Base-by-base conservation (phyloP, 2,888 invertebrate species). In the Pegoplata infirma region DNA sequence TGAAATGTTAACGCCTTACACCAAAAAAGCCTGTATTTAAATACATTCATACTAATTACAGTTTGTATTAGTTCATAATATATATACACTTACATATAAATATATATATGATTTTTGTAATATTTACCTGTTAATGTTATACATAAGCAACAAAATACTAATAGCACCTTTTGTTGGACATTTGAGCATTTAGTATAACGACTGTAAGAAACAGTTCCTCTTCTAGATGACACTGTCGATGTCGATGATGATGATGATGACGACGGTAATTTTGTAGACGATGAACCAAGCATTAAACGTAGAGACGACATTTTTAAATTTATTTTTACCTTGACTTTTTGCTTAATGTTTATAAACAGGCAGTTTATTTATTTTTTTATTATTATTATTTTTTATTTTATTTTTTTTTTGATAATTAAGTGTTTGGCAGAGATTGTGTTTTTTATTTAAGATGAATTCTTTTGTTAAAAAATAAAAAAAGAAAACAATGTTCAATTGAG, bases 91-190 rank as follows among this genome's bases (percentile, higher is more conserved):
- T 47, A 5, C 4, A 47, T 8, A 46, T 7, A 19, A 14, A 2
- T n/a, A 23, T 19, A 21, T 23, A 4, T 21, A 40, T 16, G 5
- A 23, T 44, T n/a, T 44, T 32, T 44, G 14, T n/a, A 14, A 12
- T 61, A 79, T 66, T 71, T 47, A 79, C 78, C 66, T 5, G 56
- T 47, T 36, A 79, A 61, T 67, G 59, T 23, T 3, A 77, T 32
- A 10, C 69, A 79, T 14, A 74, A 47, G 61, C 69, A 79, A 36
- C 36, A 71, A n/a, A 75, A 71, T 71, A 75, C 69, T 23, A 79
- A 55, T 5, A 71, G 46, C 44, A 75, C 49, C 10, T 32, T 75
- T 56, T 71, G 78, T 32, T 28, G 55, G 71, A 79, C 75, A 40
- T 40, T 49, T 67, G 66, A 49, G 16, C 16, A 68, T 14, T 10